Base-by-base conservation (phyloP, 2,888 invertebrate genomes). In the Polydrusus pterygomalis region DNA sequence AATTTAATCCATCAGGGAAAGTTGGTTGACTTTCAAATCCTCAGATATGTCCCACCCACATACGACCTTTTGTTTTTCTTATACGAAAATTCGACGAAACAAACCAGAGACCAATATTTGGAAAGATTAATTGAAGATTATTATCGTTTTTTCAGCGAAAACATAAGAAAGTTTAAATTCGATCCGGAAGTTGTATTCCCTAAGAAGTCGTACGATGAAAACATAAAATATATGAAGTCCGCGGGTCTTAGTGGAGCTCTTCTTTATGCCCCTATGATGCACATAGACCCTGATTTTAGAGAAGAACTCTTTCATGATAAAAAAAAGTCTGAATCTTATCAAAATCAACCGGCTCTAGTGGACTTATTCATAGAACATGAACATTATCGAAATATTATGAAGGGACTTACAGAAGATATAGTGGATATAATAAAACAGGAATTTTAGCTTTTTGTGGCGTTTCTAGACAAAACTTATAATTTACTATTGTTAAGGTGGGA, bases 41-140 rank as follows among this genome's bases (percentile, higher is more conserved):
- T 82, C 9, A 75, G 84, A 51, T 93, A 91, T 83, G 90, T 90
- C 20, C 92, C 93, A 0, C 91, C 92, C 0, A 90, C 91, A 18
- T 88, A 91, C 34, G 94, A 94, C 81, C 87, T 92, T 1, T 20
- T 54, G 13, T 38, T 54, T 17, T 70, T 40, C 34, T 49, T 60
- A 5, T 64, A 15, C 34, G 20, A 3, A 7, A 34, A 10, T 47
- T 64, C 69, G 17, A 18, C 11, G 38, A 74, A 77, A 18, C 51
- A 74, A 68, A 78, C 74, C 0, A 74, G 83, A 70, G 70, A 75
- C 17, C 75, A 80, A 38, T 77, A 79, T 62, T 63, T 79, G n/a
- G 45, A 78, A 7, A 74, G 79, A 49, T 56, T 83, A 20, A 56
- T 81, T 2, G 60, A 79, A 13, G 64, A 80, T 17, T 85, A 83